Evolutionary conservation across 1,140 invertebrate genomes (phyloP).

Genomic region (Dendroctonus ponderosae): DNA sequence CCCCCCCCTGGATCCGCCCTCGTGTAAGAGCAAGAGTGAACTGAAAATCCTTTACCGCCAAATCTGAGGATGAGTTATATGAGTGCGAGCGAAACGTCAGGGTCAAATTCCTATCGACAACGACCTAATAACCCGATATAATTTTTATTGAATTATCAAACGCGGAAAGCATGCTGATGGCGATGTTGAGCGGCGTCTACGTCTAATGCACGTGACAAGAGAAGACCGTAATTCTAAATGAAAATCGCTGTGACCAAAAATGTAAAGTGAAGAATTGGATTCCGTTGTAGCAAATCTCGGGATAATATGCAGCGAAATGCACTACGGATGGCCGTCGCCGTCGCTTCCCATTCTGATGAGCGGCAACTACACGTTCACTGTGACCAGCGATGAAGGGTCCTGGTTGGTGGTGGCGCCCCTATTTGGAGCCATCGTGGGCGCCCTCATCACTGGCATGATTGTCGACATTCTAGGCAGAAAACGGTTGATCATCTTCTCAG

Average conservation of each 20-base stretch:
- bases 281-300: constrained; percentile 33
- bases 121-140: background rate
- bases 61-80: background rate
- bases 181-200: background rate
- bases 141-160: background rate
- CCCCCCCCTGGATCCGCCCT: too few species aligned
- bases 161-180: background rate
- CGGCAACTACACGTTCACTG: constrained; percentile 43
- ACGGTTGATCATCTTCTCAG: constrained; percentile 56
- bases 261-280: background rate
- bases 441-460: constrained; percentile 53
- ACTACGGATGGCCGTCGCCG: constrained; percentile 46
- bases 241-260: background rate
- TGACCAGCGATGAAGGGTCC: constrained; percentile 51
- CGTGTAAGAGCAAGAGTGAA: too few species aligned
- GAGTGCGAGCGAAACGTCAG: background rate
- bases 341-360: constrained; percentile 36
- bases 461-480: constrained; percentile 66
- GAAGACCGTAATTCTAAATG: background rate
- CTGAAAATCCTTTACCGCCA: too few species aligned
- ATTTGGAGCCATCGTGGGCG: constrained; percentile 61
- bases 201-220: background rate
- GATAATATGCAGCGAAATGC: constrained; percentile 43
- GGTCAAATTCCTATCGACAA: too few species aligned
- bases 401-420: constrained; percentile 64